Base-by-base conservation (phyloP, 2,797 vertebrate genomes). In the Choloepus didactylus region DNA sequence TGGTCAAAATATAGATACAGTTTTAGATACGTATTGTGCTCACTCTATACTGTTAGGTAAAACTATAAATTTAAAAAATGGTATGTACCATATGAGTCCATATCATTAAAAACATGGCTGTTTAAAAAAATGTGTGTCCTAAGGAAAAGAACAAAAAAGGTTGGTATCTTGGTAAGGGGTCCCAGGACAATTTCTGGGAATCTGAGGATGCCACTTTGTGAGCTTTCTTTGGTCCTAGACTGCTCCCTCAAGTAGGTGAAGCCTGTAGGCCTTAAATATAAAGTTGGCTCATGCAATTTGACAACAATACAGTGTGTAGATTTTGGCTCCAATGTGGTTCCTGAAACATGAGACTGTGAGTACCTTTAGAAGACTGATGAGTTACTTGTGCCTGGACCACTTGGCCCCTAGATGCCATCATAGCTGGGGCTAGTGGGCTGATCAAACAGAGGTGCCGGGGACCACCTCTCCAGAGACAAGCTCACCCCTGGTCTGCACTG, bases 61-160 rank as follows among this genome's bases (percentile, higher is more conserved):
- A 89, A 82, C 86, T 1, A 64, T 29, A 94, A 89, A 54, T 56
- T 95, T 46, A 73, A 10, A 62, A 92, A 93, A 72, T 25, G 5
- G 16, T 80, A 81, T 80, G 18, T 67, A 46, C 11, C 35, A 35
- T 19, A 60, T 72, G 27, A 90, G 35, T 44, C 35, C 9, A 31
- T 44, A 18, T 72, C 82, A 62, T 44, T 82, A 89, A 94, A 91
- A 75, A 19, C 62, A 18, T 38, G 10, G 19, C 10, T n/a, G 23
- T 31, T 5, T 83, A 62, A 16, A 25, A 62, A 62, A 3, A 62
- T 27, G 66, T 1, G 9, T 21, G 25, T 66, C 64, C 46, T 19
- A 87, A 72, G 51, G 79, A 87, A 95, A 89, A 81, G 11, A 85
- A 82, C 27, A 72, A 56, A 89, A n/a, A 83, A 60, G 8, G 35